A percentile compares a stretch with the other conserved stretches of the same genome.
phyloP scores from a whole-genome alignment of 1,140 invertebrate species.

The Drosophila oshimai region DNA sequence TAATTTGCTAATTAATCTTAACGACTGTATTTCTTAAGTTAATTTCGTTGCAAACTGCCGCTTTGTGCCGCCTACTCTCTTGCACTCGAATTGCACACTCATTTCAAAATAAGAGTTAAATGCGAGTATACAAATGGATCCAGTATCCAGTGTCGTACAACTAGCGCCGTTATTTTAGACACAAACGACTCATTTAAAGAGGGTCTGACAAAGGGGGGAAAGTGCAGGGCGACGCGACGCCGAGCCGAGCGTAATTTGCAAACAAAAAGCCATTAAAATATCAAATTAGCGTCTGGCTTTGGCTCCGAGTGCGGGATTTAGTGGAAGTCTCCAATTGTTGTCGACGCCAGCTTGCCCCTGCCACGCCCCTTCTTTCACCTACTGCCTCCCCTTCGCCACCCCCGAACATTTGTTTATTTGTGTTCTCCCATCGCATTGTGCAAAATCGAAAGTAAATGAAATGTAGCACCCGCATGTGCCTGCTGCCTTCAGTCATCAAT shows the following conservation, averaged over 20 bases:
- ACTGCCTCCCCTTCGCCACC: no score
- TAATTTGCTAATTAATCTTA: neutral
- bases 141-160: conserved; percentile 39
- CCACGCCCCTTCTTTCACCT: neutral
- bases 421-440: neutral
- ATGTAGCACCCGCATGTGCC: conserved; percentile 56
- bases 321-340: conserved; percentile 59
- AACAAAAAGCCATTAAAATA: conserved; percentile 79
- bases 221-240: conserved; percentile 10
- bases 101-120: conserved; percentile 12
- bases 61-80: neutral
- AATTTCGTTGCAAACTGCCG: neutral
- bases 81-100: conserved; percentile 3
- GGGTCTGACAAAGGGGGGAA: neutral
- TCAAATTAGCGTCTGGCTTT: conserved; percentile 75
- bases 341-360: conserved; percentile 4
- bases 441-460: conserved; percentile 63
- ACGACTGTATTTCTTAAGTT: neutral
- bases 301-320: conserved; percentile 53
- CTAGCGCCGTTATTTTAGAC: conserved; percentile 51
- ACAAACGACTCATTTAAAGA: conserved; percentile 33
- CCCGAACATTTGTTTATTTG: conserved; percentile 9
- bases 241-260: conserved; percentile 64
- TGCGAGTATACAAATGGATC: conserved; percentile 3
- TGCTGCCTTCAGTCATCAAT: conserved; percentile 31